These are phyloP conservation scores for Cephalotes varians DNA, from an alignment of 2,888 invertebrate species.

Conservation along the genomic window DNA sequence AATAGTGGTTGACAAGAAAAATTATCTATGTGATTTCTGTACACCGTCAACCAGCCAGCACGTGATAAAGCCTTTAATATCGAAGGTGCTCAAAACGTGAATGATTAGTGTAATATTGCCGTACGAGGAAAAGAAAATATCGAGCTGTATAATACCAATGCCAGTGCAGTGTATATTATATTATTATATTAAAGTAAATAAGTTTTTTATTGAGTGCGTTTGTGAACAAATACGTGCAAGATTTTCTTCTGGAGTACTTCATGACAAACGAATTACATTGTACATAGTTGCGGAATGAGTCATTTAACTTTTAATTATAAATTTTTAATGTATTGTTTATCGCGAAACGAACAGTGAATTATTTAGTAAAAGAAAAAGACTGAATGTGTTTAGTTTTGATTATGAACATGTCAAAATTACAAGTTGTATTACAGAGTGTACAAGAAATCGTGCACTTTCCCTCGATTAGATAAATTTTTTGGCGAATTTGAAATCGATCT, in stretches of 20 bases:
- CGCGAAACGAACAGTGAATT: not conserved
- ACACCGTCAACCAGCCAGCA: slow-evolving; percentile 78
- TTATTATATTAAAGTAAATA: slow-evolving; percentile 57
- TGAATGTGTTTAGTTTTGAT: slow-evolving; percentile 19
- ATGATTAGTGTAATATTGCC: slow-evolving; percentile 47
- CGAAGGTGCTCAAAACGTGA: slow-evolving; percentile 81
- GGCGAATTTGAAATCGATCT: not conserved
- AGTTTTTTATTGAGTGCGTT: slow-evolving; percentile 49
- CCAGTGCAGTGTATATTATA: slow-evolving; percentile 50
- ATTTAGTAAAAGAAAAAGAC: slow-evolving; percentile 7
- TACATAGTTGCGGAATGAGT: slow-evolving; percentile 61
- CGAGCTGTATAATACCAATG: slow-evolving; percentile 58
- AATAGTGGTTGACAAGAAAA: slow-evolving; percentile 81
- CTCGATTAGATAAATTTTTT: not conserved
- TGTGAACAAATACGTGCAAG: slow-evolving; percentile 17
- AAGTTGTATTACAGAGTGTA: not conserved
- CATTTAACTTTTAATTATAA: slow-evolving; percentile 52
- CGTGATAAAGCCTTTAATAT: slow-evolving; percentile 79
- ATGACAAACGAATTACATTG: slow-evolving; percentile 46
- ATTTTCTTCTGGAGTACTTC: slow-evolving; percentile 39
- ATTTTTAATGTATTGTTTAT: slow-evolving; percentile 57
- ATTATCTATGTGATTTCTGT: slow-evolving; percentile 84
- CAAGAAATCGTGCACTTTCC: slow-evolving; percentile 1
- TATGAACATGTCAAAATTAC: slow-evolving; percentile 13
- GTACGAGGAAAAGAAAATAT: slow-evolving; percentile 13